phyloP scores from a whole-genome alignment of 1,140 invertebrate species.

The Neotoxoptera formosana region DNA sequence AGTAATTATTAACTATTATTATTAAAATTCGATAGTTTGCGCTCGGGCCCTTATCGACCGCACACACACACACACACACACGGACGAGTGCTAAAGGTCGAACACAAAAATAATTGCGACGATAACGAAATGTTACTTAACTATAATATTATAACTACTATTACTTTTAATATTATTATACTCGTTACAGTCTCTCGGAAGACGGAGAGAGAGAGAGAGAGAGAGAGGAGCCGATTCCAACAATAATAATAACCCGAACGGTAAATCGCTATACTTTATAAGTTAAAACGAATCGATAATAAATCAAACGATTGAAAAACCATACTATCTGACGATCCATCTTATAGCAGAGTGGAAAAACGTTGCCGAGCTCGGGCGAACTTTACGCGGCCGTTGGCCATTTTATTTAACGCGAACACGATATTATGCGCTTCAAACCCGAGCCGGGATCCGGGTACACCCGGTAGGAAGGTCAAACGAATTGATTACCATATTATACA shows the following conservation, averaged over 20 bases:
- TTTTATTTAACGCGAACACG: background rate
- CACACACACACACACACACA: background rate
- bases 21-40: conserved; percentile 17
- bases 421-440: background rate
- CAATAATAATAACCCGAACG: background rate
- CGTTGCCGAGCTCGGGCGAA: background rate
- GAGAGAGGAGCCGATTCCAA: background rate
- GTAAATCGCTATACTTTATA: background rate
- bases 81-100: background rate
- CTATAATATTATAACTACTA: background rate
- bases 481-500: conserved; percentile 32
- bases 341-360: background rate
- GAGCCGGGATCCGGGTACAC: conserved; percentile 30
- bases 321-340: background rate
- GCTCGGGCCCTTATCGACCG: background rate
- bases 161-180: background rate
- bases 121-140: conserved; percentile 26
- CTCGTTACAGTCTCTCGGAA: background rate
- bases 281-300: background rate
- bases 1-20: background rate
- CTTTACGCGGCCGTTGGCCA: background rate
- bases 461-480: conserved; percentile 51
- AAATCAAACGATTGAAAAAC: background rate
- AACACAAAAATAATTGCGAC: conserved; percentile 10
- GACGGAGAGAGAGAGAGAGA: background rate